These are phyloP conservation scores for Drosophila saltans DNA, from an alignment of 1,140 invertebrate species.

Conservation along the genomic window DNA sequence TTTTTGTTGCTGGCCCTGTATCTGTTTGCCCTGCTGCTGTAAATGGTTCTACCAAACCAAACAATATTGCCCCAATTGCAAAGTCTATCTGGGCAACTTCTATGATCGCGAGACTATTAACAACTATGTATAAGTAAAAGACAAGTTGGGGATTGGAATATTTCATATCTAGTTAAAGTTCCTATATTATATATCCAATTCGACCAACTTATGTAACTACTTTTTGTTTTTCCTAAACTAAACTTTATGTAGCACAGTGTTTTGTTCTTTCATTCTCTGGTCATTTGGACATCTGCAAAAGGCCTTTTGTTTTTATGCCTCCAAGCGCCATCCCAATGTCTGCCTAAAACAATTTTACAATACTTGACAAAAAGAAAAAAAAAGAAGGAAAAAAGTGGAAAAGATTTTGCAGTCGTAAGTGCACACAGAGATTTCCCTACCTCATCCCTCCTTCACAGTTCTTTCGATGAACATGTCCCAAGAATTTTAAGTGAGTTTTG, in stretches of 20 bases:
- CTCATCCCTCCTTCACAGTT: conserved; percentile 11
- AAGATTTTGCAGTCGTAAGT: conserved; percentile 52
- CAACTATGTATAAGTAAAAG: too few relatives aligned
- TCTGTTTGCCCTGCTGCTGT: too few relatives aligned
- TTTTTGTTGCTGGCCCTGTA: too few relatives aligned
- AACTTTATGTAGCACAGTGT: conserved; percentile 30
- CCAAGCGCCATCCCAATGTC: conserved; percentile 52
- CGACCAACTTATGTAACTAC: too few relatives aligned
- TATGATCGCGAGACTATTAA: too few relatives aligned
- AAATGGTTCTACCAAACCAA: too few relatives aligned
- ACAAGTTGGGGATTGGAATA: too few relatives aligned
- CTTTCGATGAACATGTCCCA: conserved; percentile 59
- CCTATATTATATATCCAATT: too few relatives aligned
- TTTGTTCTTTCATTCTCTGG: neutral
- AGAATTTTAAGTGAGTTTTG: conserved; percentile 79
- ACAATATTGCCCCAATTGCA: too few relatives aligned
- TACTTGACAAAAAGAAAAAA: conserved; percentile 68
- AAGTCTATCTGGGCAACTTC: too few relatives aligned
- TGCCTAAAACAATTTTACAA: conserved; percentile 72
- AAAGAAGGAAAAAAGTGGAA: neutral
- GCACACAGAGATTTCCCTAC: conserved; percentile 16
- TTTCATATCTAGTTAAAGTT: too few relatives aligned
- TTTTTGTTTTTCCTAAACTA: neutral
- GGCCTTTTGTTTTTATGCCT: conserved; percentile 71
- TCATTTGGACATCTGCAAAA: conserved; percentile 49